Base-by-base conservation (phyloP, 2,888 invertebrate species). In the Tromatobia lineatoria region DNA sequence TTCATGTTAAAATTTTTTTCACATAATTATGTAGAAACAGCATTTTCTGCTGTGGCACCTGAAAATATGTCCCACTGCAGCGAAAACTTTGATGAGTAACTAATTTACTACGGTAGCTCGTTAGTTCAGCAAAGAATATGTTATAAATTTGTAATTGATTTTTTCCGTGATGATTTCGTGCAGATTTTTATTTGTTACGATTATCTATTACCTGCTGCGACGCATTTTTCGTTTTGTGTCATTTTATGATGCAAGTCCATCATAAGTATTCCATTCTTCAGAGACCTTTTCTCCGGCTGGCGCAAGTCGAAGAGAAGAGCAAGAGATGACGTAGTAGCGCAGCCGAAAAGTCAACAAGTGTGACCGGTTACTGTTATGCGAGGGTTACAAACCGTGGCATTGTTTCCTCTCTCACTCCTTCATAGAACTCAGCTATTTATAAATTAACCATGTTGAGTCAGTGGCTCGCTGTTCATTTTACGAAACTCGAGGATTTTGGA, bases 291-390 rank as follows among this genome's bases (percentile, higher is more conserved):
- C 42, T 52, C 20, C 11, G 52, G 71, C 29, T 34, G 64, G 45
- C 59, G 23, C 45, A 52, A 69, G 25, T 34, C 79, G 42, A 54
- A 59, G 52, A 45, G 20, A 54, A 80, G 34, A 80, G 69, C 67
- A 52, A 66, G 74, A 66, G 83, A 87, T 87, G 77, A 87, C 82
- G 85, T 69, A 88, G 89, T 88, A 80, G 73, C 81, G 81, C 73
- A 87, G 87, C 88, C 89, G 89, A 92, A 93, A 90, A 92, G 86
- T 87, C 92, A 93, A 83, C 91, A 83, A 92, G 92, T 93, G 93
- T 93, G 93, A 93, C 93, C 91, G 86, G 90, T 92, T 93, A 93
- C 93, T 93, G 93, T 93, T 93, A 93, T 91, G 89, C 89, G 88
- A 80, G 83, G 87, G 47, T 88, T 88, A 86, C 87, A 83, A 88